Percentiles rank a stretch among this genome's conserved stretches.
These are phyloP conservation scores for Phymorhynchus buccinoides DNA, from an alignment of 1,140 invertebrate species.

Conservation along the genomic window DNA sequence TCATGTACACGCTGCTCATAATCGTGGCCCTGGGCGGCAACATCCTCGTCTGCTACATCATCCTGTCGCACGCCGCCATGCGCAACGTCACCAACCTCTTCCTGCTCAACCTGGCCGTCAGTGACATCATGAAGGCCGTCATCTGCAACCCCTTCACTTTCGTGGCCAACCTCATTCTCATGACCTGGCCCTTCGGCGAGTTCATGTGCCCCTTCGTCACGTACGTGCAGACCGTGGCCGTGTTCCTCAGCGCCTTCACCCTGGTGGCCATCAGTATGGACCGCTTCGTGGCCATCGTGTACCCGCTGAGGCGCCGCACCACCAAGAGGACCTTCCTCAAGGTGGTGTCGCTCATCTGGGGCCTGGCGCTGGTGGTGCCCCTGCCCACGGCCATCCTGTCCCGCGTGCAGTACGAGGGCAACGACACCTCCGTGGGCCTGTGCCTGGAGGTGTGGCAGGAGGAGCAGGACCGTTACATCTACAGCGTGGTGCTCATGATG, in stretches of 20 bases:
- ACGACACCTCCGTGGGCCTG: conserved; percentile 43
- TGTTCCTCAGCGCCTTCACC: conserved; percentile 94
- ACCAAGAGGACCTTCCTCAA: conserved; percentile 81
- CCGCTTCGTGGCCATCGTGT: conserved; percentile 95
- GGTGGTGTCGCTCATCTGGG: conserved; percentile 84
- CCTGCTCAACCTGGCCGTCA: conserved; percentile 94
- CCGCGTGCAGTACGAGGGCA: conserved; percentile 40
- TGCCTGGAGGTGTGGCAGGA: conserved; percentile 55
- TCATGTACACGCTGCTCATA: conserved; percentile 55
- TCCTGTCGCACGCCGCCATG: conserved; percentile 84
- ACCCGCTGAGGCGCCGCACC: conserved; percentile 86
- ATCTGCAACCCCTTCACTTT: conserved; percentile 53
- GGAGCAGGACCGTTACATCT: conserved; percentile 76
- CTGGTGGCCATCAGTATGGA: conserved; percentile 96
- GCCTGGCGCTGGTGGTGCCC: conserved; percentile 72
- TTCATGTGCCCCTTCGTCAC: conserved; percentile 88
- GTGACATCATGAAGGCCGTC: conserved; percentile 77
- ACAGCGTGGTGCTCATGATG: conserved; percentile 84
- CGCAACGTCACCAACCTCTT: conserved; percentile 96
- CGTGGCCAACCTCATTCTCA: conserved; percentile 86
- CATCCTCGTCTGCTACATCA: conserved; percentile 52
- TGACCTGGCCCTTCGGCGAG: conserved; percentile 91
- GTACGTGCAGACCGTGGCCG: conserved; percentile 92
- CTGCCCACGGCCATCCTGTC: conserved; percentile 61
- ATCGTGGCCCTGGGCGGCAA: conserved; percentile 51